Evolutionary conservation across 2,113 vertebrate species (phyloP).

Genomic region (Oreochromis niloticus): DNA sequence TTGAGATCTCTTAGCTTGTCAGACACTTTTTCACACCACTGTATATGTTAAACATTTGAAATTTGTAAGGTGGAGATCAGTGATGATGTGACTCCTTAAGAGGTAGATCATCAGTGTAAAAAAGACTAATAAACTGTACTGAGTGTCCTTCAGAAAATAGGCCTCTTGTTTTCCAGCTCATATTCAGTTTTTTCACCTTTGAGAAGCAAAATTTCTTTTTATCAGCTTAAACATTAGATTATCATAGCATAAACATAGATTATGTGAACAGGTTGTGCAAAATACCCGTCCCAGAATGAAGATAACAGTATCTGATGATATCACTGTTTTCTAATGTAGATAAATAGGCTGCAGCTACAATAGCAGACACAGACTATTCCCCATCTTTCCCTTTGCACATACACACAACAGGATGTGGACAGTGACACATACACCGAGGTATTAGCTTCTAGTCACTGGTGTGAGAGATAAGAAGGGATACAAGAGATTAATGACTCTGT

Average conservation of each 20-base stretch:
- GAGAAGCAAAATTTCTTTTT: background rate
- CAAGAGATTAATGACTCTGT: constrained; percentile 49
- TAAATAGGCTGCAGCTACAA: background rate
- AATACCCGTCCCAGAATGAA: constrained; percentile 11
- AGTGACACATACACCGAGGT: constrained; percentile 14
- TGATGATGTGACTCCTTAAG: background rate
- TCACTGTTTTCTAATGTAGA: constrained; percentile 9
- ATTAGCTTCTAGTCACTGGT: constrained; percentile 13
- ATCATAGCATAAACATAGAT: background rate
- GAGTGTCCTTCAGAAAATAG: background rate
- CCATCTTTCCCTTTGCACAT: background rate
- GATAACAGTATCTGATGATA: constrained; percentile 9
- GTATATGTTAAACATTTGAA: background rate
- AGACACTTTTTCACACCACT: fast-evolving
- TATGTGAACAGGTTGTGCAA: background rate
- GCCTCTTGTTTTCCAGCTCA: background rate
- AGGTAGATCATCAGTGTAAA: background rate
- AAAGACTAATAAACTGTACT: fast-evolving
- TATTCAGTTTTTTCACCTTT: background rate
- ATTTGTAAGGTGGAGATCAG: background rate
- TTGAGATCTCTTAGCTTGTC: background rate
- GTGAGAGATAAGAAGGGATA: constrained; percentile 46
- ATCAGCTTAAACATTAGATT: background rate
- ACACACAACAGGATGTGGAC: constrained; percentile 29
- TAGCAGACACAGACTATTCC: background rate